Evolutionary conservation across 2,797 vertebrate species (phyloP), one percentile per base, ranked within the genome.

Genomic region (Pseudochaenichthys georgianus): DNA sequence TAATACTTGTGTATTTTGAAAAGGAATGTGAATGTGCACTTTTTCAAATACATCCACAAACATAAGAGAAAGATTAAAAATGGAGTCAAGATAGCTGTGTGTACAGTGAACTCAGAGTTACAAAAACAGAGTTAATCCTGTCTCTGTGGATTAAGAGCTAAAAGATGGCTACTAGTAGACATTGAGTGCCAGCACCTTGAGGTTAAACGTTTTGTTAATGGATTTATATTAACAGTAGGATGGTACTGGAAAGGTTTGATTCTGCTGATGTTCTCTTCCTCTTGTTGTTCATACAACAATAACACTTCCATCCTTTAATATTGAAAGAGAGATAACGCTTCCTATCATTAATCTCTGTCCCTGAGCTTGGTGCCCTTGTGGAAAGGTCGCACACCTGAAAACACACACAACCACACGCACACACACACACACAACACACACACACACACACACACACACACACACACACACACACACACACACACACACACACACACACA

Each of bases 271-370:
- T 69, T 41, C 3, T 47, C 12, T 34, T 15, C 12, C 43, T 42
- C n/a, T 17, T 21, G 38, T 60, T 70, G 70, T 74, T 52, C 54
- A 65, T 38, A 58, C 68, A 64, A 48, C 54, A 61, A 78, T 72
- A 72, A 17, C 45, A 83, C 75, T 79, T 81, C 65, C 83, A 72
- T 71, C 65, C 63, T 58, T 81, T 87, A 67, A 87, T 86, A 83
- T 76, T 89, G 67, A 87, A 86, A 80, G 69, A 81, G 80, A 87
- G 75, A 82, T 89, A 87, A 83, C 80, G 83, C 69, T 73, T 82
- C 75, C 75, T 61, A 74, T 90, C 87, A 92, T 91, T 88, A 90
- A 86, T 92, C 86, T 89, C 73, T 83, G 83, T 88, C 87, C 73
- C 78, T 54, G 65, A 77, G 87, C 70, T 79, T 41, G 34, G 43